Conservation (phyloP, 53 echinoderm and acorn worm genomes). For the Hippasteria phrygiana region DNA sequence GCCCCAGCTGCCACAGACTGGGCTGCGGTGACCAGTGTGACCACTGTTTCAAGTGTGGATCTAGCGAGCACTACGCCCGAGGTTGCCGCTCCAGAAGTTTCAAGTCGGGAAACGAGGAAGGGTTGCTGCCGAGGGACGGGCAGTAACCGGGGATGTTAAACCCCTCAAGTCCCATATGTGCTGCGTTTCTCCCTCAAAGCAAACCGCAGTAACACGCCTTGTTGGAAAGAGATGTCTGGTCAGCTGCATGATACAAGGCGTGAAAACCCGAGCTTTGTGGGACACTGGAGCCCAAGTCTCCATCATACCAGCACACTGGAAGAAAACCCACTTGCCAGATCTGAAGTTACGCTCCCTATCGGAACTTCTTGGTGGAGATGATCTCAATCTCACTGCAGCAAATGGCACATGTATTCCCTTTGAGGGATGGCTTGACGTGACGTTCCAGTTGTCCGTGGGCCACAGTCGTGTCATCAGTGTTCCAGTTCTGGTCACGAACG, state of each 20-base stretch:
- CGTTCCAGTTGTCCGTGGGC: background rate
- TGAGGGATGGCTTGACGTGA: slow-evolving; percentile 65
- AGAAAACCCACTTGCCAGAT: background rate
- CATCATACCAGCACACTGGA: slow-evolving; percentile 38
- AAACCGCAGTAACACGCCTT: slow-evolving; percentile 1
- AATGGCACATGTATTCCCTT: slow-evolving; percentile 65
- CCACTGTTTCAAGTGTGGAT: slow-evolving; percentile 64
- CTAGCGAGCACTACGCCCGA: slow-evolving; percentile 25
- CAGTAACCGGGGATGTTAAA: slow-evolving; percentile 8
- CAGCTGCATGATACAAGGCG: background rate
- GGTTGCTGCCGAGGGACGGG: slow-evolving; percentile 48
- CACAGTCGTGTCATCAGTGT: background rate
- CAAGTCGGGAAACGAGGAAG: slow-evolving; percentile 54
- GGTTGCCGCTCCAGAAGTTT: too few species aligned
- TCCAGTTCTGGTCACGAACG: too few species aligned
- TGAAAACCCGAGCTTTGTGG: slow-evolving; percentile 30
- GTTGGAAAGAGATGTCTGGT: slow-evolving; percentile 46
- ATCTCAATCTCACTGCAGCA: slow-evolving; percentile 33
- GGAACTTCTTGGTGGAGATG: slow-evolving; percentile 8
- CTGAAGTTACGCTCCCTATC: background rate
- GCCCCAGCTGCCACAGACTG: background rate
- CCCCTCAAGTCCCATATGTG: background rate
- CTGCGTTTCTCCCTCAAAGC: background rate
- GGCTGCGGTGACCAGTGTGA: background rate
- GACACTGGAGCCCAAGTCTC: slow-evolving; percentile 66